phyloP scores from a whole-genome alignment of 1,140 invertebrate species.

The Agraylea sexmaculata region DNA sequence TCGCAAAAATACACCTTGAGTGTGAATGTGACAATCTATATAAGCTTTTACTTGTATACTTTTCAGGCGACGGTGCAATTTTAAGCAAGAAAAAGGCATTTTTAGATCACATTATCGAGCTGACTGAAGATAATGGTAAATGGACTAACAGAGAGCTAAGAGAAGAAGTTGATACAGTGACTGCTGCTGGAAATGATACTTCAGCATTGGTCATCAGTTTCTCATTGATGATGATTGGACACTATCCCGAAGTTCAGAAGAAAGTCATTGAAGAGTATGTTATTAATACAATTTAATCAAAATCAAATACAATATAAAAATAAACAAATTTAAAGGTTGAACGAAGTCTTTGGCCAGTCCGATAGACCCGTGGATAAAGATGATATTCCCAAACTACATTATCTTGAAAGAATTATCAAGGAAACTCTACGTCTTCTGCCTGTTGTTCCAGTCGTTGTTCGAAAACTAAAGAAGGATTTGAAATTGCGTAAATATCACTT shows the following conservation, averaged over 20 bases:
- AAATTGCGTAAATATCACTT: constrained; percentile 26
- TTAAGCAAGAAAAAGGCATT: constrained; percentile 38
- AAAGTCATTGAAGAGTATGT: constrained; percentile 32
- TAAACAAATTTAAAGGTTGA: constrained; percentile 21
- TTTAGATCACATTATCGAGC: constrained; percentile 47
- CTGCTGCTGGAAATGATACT: constrained; percentile 66
- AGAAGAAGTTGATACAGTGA: constrained; percentile 68
- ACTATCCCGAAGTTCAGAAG: constrained; percentile 48
- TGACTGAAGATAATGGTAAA: constrained; percentile 22
- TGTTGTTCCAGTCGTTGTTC: constrained; percentile 43
- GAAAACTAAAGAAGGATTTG: constrained; percentile 25
- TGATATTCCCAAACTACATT: constrained; percentile 46
- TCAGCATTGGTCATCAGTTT: constrained; percentile 50
- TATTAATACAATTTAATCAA: background rate
- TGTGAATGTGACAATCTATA: too few species aligned
- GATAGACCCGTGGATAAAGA: constrained; percentile 28
- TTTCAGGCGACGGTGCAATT: too few species aligned
- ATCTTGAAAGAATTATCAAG: constrained; percentile 50
- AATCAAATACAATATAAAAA: too few species aligned
- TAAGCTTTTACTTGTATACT: too few species aligned
- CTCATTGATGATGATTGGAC: constrained; percentile 47
- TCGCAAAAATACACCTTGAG: too few species aligned
- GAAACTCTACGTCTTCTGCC: constrained; percentile 54
- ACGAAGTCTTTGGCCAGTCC: constrained; percentile 26
- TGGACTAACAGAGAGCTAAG: constrained; percentile 46